Evolutionary conservation across 2,797 vertebrate genomes (phyloP).

Genomic region (Myotis myotis): DNA sequence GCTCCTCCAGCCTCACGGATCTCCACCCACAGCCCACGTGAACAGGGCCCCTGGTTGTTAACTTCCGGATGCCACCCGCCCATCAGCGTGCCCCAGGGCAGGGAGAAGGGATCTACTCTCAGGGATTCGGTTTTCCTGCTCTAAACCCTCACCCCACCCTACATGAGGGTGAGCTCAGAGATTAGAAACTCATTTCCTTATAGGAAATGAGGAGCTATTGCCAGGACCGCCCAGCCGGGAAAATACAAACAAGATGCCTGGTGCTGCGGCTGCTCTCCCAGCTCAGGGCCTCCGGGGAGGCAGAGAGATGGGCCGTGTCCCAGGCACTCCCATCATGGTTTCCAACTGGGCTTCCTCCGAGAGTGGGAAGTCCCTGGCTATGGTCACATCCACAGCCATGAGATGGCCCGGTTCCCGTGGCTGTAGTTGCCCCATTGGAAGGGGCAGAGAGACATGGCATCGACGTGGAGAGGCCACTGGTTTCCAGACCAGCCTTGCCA

Average conservation of each 20-base stretch:
- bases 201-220: slow-evolving; percentile 78
- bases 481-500: not conserved
- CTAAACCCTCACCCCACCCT: slow-evolving; percentile 12
- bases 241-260: slow-evolving; percentile 79
- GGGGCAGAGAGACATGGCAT: not conserved
- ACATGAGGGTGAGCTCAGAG: slow-evolving; percentile 66
- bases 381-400: not conserved
- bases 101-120: not conserved
- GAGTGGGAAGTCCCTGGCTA: slow-evolving; percentile 34
- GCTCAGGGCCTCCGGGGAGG: slow-evolving; percentile 13
- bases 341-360: not conserved
- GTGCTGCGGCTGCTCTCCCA: slow-evolving; percentile 22
- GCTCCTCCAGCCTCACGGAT: not conserved
- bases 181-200: slow-evolving; percentile 75
- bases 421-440: not conserved
- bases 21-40: not conserved
- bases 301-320: not conserved
- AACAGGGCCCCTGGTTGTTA: not conserved
- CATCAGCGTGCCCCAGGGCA: not conserved
- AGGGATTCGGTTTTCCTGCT: not conserved
- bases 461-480: fast-evolving
- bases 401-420: not conserved
- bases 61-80: not conserved
- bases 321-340: slow-evolving; percentile 39
- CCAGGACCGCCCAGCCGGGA: slow-evolving; percentile 80